Conservation (phyloP, 2,888 invertebrate genomes). For the Tribolium freemani region DNA sequence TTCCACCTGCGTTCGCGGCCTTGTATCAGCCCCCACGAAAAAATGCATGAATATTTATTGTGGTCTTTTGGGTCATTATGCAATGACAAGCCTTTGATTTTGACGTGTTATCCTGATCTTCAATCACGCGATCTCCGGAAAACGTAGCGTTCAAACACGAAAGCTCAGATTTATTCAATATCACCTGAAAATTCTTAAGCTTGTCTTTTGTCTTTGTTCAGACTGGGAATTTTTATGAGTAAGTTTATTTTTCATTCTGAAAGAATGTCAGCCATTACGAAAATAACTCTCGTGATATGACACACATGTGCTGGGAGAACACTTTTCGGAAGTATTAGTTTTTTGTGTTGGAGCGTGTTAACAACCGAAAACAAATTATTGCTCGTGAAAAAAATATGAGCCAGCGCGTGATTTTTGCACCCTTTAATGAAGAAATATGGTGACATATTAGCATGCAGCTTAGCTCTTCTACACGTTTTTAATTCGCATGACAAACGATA, state of each 20-base stretch:
- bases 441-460: constrained; percentile 31
- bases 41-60: constrained; percentile 4
- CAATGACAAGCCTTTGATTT: constrained; percentile 28
- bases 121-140: constrained; percentile 30
- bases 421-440: constrained; percentile 42
- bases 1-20: constrained; percentile 9
- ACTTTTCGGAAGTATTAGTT: not conserved
- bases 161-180: constrained; percentile 30
- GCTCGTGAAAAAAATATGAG: constrained; percentile 18
- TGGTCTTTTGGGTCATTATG: not conserved
- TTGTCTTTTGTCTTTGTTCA: constrained; percentile 31
- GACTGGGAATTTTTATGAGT: constrained; percentile 14
- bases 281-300: constrained; percentile 29
- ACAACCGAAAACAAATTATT: constrained; percentile 22
- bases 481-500: constrained; percentile 41
- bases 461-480: constrained; percentile 35
- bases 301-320: constrained; percentile 5
- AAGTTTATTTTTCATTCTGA: constrained; percentile 20
- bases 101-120: constrained; percentile 14
- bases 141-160: constrained; percentile 19
- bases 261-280: constrained; percentile 18
- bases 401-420: constrained; percentile 8
- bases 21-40: not conserved
- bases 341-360: not conserved
- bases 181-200: not conserved